phyloP scores from a whole-genome alignment of 2,888 invertebrate genomes.

The Synanthedon myopaeformis region DNA sequence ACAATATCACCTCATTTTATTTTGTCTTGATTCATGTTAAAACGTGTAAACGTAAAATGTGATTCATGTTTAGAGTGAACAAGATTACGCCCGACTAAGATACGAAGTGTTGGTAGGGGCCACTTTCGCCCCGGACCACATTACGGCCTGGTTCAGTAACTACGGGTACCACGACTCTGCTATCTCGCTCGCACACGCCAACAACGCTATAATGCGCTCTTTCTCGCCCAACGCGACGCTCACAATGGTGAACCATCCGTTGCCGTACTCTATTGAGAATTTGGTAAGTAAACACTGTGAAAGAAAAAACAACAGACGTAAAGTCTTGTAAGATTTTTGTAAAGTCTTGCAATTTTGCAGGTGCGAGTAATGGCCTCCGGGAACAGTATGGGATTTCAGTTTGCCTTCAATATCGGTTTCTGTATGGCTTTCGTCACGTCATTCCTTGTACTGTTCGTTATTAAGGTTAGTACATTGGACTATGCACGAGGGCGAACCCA shows the following conservation, averaged over 20 bases:
- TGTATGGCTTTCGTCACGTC: conserved; percentile 81
- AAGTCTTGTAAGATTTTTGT: too few relatives aligned
- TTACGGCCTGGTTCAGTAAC: conserved; percentile 82
- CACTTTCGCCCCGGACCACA: conserved; percentile 49
- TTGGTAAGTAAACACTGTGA: conserved; percentile 43
- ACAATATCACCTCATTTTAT: not conserved
- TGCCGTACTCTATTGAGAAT: conserved; percentile 75
- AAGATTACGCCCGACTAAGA: conserved; percentile 48
- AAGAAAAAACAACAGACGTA: too few relatives aligned
- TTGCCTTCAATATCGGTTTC: conserved; percentile 81
- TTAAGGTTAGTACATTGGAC: conserved; percentile 34
- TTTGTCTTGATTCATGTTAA: not conserved
- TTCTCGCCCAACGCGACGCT: conserved; percentile 51
- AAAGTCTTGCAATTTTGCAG: conserved; percentile 20
- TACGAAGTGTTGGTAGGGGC: conserved; percentile 71
- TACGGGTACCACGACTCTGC: conserved; percentile 82
- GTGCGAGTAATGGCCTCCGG: conserved; percentile 57
- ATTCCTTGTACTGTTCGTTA: conserved; percentile 72
- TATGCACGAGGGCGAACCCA: too few relatives aligned
- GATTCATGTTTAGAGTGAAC: conserved; percentile 37
- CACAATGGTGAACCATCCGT: conserved; percentile 74
- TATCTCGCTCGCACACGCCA: conserved; percentile 73
- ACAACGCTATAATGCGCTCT: conserved; percentile 72
- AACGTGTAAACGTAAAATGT: too few relatives aligned
- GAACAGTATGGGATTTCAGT: conserved; percentile 66